A percentile compares a stretch with the other conserved stretches of the same genome.
These are phyloP conservation scores for Amphimallon solstitiale DNA, from an alignment of 2,888 invertebrate genomes.

Conservation along the genomic window DNA sequence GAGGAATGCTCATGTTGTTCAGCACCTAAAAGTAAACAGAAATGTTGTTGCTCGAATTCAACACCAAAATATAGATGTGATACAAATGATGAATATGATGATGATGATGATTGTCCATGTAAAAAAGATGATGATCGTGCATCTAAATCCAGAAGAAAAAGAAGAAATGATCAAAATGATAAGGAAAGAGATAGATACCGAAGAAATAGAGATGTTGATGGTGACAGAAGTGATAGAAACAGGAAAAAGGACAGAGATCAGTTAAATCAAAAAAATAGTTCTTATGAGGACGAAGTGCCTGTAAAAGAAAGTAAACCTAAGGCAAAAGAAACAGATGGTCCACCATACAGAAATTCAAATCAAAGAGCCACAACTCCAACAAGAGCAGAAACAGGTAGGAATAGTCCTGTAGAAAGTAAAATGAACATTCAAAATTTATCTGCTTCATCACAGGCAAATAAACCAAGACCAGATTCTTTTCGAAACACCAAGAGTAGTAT, in stretches of 20 bases:
- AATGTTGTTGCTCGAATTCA: constrained; percentile 3
- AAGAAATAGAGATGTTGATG: too few relatives aligned
- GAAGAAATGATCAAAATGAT: constrained; percentile 15
- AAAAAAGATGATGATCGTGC: constrained; percentile 1
- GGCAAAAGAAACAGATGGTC: not conserved
- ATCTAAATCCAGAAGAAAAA: not conserved
- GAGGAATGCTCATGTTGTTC: constrained; percentile 13
- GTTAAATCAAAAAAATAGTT: constrained; percentile 5
- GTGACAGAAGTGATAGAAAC: not conserved
- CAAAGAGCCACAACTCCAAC: constrained; percentile 15
- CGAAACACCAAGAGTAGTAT: too few relatives aligned
- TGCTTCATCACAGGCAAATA: constrained; percentile 31
- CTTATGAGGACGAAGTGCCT: constrained; percentile 33
- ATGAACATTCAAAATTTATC: constrained; percentile 9
- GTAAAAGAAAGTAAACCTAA: constrained; percentile 32
- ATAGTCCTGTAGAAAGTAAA: constrained; percentile 20
- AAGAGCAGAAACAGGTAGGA: constrained; percentile 31
- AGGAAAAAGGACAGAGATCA: not conserved
- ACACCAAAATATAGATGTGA: constrained; percentile 1
- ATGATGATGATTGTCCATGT: not conserved
- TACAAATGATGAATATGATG: too few relatives aligned
- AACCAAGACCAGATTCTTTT: not conserved
- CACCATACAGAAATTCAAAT: constrained; percentile 18
- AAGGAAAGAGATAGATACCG: too few relatives aligned
- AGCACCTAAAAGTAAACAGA: too few relatives aligned